Evolutionary conservation across 2,113 vertebrate genomes (phyloP).

Genomic region (Zosterops japonicus): DNA sequence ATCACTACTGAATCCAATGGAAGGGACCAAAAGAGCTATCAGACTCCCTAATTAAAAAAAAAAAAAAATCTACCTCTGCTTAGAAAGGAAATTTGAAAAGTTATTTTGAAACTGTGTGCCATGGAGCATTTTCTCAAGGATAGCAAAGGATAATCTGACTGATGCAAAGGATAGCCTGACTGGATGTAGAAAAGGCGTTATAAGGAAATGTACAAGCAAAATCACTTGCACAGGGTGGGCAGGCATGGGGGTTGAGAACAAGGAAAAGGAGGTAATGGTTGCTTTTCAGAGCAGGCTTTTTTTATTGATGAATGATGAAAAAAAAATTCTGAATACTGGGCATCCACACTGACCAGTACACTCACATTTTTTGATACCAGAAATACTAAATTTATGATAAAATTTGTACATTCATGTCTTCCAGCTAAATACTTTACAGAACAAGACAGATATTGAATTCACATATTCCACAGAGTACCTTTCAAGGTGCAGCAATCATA

Average conservation of each 20-base stretch:
- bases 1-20: neutral
- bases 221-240: rapidly evolving
- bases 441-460: neutral
- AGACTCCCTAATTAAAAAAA: neutral
- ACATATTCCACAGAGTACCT: neutral
- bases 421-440: neutral
- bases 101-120: neutral
- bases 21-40: neutral
- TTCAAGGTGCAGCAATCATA: neutral
- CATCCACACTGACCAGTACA: neutral
- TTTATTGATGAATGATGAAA: neutral
- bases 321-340: neutral
- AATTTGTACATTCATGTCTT: neutral
- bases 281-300: neutral
- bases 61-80: neutral
- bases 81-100: neutral
- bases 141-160: neutral
- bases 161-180: neutral
- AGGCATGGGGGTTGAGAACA: neutral
- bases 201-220: neutral
- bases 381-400: neutral
- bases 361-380: neutral
- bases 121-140: neutral
- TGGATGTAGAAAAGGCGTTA: neutral
- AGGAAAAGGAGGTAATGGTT: rapidly evolving